These are phyloP conservation scores for Darevskia nairensis DNA, from an alignment of 2,797 vertebrate genomes.

Conservation along the genomic window DNA sequence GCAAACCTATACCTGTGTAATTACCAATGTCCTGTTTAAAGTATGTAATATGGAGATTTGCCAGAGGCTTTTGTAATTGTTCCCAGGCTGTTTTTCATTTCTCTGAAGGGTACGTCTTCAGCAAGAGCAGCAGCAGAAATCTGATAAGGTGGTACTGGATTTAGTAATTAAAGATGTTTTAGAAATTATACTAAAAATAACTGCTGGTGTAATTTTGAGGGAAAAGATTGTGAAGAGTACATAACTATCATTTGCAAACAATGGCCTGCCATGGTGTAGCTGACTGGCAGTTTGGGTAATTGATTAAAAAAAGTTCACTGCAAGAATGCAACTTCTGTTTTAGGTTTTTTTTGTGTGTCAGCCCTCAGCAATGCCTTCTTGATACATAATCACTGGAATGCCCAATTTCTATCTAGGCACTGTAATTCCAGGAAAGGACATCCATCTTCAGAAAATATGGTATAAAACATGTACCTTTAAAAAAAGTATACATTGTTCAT, in stretches of 20 bases:
- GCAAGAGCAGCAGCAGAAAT: constrained; percentile 49
- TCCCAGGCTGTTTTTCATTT: constrained; percentile 44
- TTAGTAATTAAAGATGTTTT: constrained; percentile 52
- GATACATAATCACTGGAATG: constrained; percentile 52
- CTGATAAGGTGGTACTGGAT: constrained; percentile 45
- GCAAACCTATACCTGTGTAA: constrained; percentile 61
- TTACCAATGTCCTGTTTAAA: constrained; percentile 70
- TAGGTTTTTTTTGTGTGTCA: constrained; percentile 61
- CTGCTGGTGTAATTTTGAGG: constrained; percentile 50
- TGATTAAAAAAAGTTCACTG: constrained; percentile 47
- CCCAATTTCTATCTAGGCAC: constrained; percentile 9
- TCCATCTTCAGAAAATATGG: constrained; percentile 28
- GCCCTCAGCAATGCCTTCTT: constrained; percentile 65
- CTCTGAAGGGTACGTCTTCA: constrained; percentile 39
- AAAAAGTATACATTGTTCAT: background rate
- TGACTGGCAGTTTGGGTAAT: constrained; percentile 3
- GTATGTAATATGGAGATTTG: constrained; percentile 55
- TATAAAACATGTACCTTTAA: background rate
- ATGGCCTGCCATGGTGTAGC: background rate
- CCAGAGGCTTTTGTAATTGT: constrained; percentile 62
- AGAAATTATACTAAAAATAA: constrained; percentile 57
- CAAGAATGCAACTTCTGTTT: constrained; percentile 41
- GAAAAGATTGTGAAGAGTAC: constrained; percentile 37
- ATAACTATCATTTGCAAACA: background rate
- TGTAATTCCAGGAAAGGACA: background rate